Conservation (phyloP, 2,113 vertebrate species). For the Plecturocebus donacophilus region DNA sequence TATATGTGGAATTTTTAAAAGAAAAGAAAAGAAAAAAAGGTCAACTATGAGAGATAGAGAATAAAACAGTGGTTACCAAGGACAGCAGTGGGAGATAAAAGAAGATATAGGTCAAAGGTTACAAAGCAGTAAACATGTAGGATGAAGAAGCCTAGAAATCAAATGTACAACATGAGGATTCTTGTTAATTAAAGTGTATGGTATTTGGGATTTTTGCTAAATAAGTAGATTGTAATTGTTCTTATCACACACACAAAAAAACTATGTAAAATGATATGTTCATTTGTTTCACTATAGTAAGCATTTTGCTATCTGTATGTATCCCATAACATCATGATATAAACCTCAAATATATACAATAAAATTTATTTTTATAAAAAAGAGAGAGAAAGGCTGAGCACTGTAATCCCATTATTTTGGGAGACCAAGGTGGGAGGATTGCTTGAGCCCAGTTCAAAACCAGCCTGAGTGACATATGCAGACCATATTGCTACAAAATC, state of each 20-base stretch:
- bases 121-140: neutral
- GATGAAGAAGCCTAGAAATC: neutral
- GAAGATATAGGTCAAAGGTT: neutral
- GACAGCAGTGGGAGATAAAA: neutral
- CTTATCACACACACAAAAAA: neutral
- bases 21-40: neutral
- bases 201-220: neutral
- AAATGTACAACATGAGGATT: neutral
- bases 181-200: neutral
- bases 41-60: neutral
- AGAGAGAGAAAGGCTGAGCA: neutral
- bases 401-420: neutral
- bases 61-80: neutral
- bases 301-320: neutral
- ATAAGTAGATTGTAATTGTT: neutral
- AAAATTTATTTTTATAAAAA: neutral
- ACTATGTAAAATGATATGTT: neutral
- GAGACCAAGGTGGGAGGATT: neutral
- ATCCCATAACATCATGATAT: neutral
- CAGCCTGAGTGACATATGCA: neutral
- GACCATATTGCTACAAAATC: neutral
- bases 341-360: neutral
- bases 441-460: neutral
- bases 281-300: neutral
- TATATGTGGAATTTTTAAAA: neutral